Base-by-base conservation (phyloP, 2,888 invertebrate species). In the Lymantria dispar region DNA sequence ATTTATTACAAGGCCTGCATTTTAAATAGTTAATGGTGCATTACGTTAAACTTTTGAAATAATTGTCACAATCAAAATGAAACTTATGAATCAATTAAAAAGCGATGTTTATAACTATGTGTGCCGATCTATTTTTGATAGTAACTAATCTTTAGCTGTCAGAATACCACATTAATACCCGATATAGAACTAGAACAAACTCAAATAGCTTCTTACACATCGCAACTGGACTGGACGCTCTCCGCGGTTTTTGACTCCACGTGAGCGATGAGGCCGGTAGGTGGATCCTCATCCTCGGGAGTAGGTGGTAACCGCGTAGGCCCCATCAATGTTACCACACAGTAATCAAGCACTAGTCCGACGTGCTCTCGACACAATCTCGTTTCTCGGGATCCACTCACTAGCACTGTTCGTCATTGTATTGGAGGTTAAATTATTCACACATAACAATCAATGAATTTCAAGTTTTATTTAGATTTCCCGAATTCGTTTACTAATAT, bases 231-330 rank as follows among this genome's bases (percentile, higher is more conserved):
- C 45, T 68, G 62, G 42, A 62, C 56, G 51, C 63, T 57, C 50
- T 83, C 84, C 47, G 79, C 71, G 48, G 77, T 70, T 72, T 79
- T 85, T 33, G 70, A 65, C 37, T 80, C 83, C 29, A 70, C 54
- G 41, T 64, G 68, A 33, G 56, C 50, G 47, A 74, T 50, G 42
- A 78, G 60, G 10, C 81, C 78, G 44, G 70, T 78, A 41, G 78
- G 76, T 54, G 74, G 71, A 52, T 85, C 87, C 63, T 89, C 87
- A 54, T 88, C 88, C 66, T 88, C 89, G 7, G 87, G 87, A 43
- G 89, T 87, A 51, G 82, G 75, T 45, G 88, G 85, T 54, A 89
- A 69, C 73, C 89, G 84, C 67, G 85, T 87, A 60, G 78, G 89
- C 62, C 90, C 90, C 90, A 91, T 91, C 56, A 60, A 65, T 57